phyloP scores from a whole-genome alignment of 2,797 vertebrate genomes.

The Mormyrus hasselquistii region DNA sequence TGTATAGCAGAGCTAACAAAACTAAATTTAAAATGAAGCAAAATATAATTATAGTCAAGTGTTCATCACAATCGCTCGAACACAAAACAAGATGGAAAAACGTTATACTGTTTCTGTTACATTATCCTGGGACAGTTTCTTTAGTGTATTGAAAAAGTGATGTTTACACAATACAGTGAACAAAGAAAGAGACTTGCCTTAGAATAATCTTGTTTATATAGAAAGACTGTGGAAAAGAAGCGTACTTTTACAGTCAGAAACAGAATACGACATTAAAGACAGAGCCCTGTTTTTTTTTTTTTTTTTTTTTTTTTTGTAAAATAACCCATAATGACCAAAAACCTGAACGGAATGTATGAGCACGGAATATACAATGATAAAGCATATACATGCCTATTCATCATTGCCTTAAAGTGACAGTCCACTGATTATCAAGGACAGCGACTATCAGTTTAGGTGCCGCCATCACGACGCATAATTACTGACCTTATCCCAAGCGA shows the following conservation, averaged over 20 bases:
- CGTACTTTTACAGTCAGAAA: not conserved
- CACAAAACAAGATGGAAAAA: not conserved
- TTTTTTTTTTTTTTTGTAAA: not conserved
- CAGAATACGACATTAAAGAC: not conserved
- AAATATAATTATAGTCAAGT: not conserved
- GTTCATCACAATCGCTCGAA: not conserved
- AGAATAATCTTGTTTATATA: not conserved
- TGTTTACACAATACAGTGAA: not conserved
- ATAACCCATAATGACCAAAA: not conserved
- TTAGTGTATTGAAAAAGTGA: not conserved
- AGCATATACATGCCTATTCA: not conserved
- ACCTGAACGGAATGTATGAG: not conserved
- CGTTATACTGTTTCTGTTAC: not conserved
- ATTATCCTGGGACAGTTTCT: not conserved
- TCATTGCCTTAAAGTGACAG: not conserved
- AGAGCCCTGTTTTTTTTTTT: not conserved
- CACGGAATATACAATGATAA: not conserved
- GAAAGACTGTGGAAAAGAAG: not conserved
- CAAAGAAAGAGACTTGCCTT: not conserved
- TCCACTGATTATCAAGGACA: not conserved
- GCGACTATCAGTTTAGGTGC: not conserved
- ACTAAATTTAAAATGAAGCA: not conserved
- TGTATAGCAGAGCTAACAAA: not conserved
- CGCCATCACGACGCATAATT: not conserved
- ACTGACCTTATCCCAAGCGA: constrained; percentile 79